phyloP scores from a whole-genome alignment of 2,113 vertebrate genomes.

The Solea senegalensis region DNA sequence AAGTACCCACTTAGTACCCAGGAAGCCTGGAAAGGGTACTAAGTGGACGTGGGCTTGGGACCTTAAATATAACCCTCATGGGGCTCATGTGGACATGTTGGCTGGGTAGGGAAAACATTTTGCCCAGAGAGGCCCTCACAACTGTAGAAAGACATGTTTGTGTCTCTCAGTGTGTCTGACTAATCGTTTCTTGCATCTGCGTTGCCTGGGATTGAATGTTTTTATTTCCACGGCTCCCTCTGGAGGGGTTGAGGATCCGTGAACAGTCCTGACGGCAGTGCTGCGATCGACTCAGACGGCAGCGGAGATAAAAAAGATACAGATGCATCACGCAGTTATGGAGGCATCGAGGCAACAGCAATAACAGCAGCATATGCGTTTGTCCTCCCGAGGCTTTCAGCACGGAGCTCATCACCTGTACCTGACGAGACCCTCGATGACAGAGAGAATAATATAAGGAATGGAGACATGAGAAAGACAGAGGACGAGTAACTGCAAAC shows the following conservation, averaged over 20 bases:
- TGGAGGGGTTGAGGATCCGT: neutral
- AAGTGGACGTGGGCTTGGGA: too few species aligned
- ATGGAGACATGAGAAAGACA: neutral
- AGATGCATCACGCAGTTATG: too few species aligned
- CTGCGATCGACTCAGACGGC: conserved; percentile 15
- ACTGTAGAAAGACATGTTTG: too few species aligned
- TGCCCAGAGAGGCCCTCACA: too few species aligned
- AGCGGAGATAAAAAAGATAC: neutral
- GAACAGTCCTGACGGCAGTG: neutral
- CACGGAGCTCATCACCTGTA: neutral
- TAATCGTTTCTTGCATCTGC: neutral
- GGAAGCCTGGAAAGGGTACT: too few species aligned
- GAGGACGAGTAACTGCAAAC: neutral
- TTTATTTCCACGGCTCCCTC: conserved; percentile 7
- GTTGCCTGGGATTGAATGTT: conserved; percentile 9
- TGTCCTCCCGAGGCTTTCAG: neutral
- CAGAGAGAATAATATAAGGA: neutral
- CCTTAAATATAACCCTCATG: too few species aligned
- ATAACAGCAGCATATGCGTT: neutral
- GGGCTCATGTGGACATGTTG: too few species aligned
- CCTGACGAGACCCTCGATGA: neutral
- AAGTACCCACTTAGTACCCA: too few species aligned
- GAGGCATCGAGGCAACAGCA: conserved; percentile 22
- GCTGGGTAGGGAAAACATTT: too few species aligned
- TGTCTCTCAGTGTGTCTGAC: too few species aligned